phyloP scores from a whole-genome alignment of 2,113 vertebrate genomes.

The Recurvirostra avosetta region DNA sequence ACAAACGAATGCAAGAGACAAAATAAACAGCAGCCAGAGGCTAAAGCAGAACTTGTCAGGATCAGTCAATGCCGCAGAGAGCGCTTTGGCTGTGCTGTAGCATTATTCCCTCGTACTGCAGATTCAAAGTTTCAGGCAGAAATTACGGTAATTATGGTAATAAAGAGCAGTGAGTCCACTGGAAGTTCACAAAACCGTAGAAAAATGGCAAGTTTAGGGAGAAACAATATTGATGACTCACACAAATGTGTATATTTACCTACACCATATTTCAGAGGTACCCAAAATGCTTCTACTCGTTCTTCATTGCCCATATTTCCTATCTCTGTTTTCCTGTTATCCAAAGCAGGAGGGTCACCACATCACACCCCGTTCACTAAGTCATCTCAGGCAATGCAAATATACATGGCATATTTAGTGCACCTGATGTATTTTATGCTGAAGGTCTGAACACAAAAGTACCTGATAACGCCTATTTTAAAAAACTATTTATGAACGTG shows the following conservation, averaged over 20 bases:
- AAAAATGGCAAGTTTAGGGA: background rate
- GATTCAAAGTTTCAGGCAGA: background rate
- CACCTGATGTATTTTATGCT: background rate
- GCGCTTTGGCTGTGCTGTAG: background rate
- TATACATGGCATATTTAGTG: background rate
- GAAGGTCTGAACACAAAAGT: background rate
- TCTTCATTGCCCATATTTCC: background rate
- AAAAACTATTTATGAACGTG: background rate
- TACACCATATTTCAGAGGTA: background rate
- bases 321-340: background rate
- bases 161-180: background rate
- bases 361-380: background rate
- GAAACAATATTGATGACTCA: background rate
- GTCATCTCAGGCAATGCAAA: background rate
- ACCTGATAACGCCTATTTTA: accelerated
- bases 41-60: background rate
- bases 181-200: background rate
- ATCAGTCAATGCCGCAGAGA: background rate
- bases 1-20: background rate
- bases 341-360: background rate
- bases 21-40: background rate
- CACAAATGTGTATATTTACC: background rate
- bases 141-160: background rate
- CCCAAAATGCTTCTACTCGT: background rate
- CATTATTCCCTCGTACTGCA: background rate